Conservation (phyloP, 2,888 invertebrate genomes). For the Drosophila ustulata region DNA sequence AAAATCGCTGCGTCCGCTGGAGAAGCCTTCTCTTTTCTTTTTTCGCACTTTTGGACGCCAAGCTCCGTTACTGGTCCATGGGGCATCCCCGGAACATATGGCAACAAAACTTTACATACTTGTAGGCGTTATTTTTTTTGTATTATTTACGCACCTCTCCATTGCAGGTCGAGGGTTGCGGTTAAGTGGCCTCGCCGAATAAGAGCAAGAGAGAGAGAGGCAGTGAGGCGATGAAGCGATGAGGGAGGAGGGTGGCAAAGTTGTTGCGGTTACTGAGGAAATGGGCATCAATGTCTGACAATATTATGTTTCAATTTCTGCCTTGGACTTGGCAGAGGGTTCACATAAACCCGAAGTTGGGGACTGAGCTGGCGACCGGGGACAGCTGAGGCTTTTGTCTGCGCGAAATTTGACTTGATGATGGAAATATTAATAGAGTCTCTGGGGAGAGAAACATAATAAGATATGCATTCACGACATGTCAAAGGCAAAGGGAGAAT, state of each 20-base stretch:
- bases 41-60: conserved; percentile 32
- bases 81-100: conserved; percentile 74
- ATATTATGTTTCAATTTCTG: conserved; percentile 80
- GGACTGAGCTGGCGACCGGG: background rate
- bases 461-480: conserved; percentile 19
- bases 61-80: conserved; percentile 73
- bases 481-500: conserved; percentile 1
- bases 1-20: conserved; percentile 60
- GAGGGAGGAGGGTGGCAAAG: conserved; percentile 45
- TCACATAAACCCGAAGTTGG: background rate
- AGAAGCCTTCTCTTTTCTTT: conserved; percentile 63
- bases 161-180: conserved; percentile 30
- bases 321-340: conserved; percentile 32
- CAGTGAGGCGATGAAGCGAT: background rate
- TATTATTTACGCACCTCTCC: conserved; percentile 77
- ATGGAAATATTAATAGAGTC: conserved; percentile 56
- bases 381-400: conserved; percentile 5
- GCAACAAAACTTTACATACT: conserved; percentile 73
- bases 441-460: conserved; percentile 36
- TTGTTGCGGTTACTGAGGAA: conserved; percentile 77
- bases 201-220: conserved; percentile 6
- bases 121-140: conserved; percentile 72
- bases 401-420: conserved; percentile 60
- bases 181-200: conserved; percentile 68
- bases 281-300: conserved; percentile 81